phyloP scores from a whole-genome alignment of 2,888 invertebrate species.

The Mellilla xanthometata region DNA sequence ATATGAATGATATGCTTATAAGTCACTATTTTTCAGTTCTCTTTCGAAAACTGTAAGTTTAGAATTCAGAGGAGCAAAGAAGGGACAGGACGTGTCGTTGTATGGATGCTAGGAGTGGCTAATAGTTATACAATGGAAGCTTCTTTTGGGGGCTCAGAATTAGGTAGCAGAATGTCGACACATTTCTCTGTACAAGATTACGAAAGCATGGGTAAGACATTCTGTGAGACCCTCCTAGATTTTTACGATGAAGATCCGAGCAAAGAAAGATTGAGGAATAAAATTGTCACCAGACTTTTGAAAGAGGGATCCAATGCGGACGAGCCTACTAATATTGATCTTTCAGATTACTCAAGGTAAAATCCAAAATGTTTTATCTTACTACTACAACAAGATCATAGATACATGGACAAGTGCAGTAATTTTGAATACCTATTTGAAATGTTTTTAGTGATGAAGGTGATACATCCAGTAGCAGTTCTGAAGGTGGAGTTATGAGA shows the following conservation, averaged over 20 bases:
- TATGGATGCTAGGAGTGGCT: slow-evolving; percentile 97
- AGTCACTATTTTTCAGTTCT: slow-evolving; percentile 85
- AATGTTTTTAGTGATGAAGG: slow-evolving; percentile 89
- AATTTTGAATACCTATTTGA: too few species aligned
- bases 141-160: slow-evolving; percentile 94
- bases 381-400: too few species aligned
- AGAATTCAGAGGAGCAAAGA: slow-evolving; percentile 96
- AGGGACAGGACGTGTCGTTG: slow-evolving; percentile 96
- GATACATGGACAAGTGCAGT: too few species aligned
- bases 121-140: slow-evolving; percentile 98
- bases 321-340: slow-evolving; percentile 92
- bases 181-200: slow-evolving; percentile 90
- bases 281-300: slow-evolving; percentile 90
- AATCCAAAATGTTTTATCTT: too few species aligned
- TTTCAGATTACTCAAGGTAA: slow-evolving; percentile 94
- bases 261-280: slow-evolving; percentile 90
- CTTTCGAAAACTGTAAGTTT: slow-evolving; percentile 96
- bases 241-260: slow-evolving; percentile 94
- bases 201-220: slow-evolving; percentile 90
- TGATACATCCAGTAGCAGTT: slow-evolving; percentile 88
- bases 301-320: slow-evolving; percentile 94
- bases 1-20: background rate
- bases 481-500: slow-evolving; percentile 84
- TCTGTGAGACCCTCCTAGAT: slow-evolving; percentile 96
- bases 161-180: slow-evolving; percentile 90